phyloP scores from a whole-genome alignment of 2,113 vertebrate genomes.

The Hippocampus abdominalis region DNA sequence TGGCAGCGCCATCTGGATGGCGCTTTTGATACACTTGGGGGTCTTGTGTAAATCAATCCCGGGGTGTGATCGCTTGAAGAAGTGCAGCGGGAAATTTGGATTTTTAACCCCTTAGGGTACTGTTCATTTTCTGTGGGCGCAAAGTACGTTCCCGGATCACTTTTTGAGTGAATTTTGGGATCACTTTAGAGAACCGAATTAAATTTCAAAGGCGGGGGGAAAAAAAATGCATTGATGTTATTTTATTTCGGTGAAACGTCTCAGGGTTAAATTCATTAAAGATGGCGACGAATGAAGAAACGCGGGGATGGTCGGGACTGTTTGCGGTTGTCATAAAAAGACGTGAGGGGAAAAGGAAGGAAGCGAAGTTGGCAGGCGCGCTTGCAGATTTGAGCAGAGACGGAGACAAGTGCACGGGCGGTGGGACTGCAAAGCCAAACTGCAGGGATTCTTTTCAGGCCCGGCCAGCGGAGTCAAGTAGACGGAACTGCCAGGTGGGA shows the following conservation, averaged over 20 bases:
- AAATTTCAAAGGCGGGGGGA: too few relatives aligned
- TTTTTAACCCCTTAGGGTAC: neutral
- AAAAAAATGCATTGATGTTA: too few relatives aligned
- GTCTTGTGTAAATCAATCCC: constrained; percentile 54
- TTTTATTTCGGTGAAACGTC: too few relatives aligned
- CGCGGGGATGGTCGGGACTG: neutral
- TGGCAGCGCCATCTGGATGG: constrained; percentile 55
- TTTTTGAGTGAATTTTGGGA: too few relatives aligned
- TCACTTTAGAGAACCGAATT: too few relatives aligned
- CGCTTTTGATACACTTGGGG: constrained; percentile 42
- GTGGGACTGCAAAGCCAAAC: constrained; percentile 58
- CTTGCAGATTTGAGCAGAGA: constrained; percentile 59
- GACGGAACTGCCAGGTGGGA: constrained; percentile 13
- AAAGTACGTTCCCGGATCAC: too few relatives aligned
- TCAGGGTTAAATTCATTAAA: constrained; percentile 10
- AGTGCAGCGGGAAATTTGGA: constrained; percentile 22
- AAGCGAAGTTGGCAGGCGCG: constrained; percentile 53
- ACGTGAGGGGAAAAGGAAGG: constrained; percentile 32
- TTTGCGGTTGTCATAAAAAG: constrained; percentile 21
- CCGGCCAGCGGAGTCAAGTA: constrained; percentile 36
- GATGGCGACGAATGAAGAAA: constrained; percentile 12
- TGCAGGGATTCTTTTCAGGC: constrained; percentile 49
- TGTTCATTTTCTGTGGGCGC: too few relatives aligned
- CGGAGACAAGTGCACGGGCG: constrained; percentile 58
- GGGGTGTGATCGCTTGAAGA: constrained; percentile 28